phyloP scores from a whole-genome alignment of 1,140 invertebrate species.

The Antheraea pernyi region DNA sequence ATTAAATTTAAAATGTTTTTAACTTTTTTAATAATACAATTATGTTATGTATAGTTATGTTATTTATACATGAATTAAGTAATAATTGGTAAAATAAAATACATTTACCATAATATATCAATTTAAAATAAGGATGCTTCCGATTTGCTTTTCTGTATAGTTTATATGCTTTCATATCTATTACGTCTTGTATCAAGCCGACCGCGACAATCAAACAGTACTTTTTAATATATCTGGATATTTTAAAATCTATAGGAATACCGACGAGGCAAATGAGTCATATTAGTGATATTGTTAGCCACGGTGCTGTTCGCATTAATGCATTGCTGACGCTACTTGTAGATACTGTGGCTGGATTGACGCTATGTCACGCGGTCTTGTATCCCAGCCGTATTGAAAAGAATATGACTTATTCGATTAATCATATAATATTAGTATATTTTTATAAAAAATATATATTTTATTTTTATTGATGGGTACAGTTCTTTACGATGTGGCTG shows the following conservation, averaged over 20 bases:
- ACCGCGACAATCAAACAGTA: background rate
- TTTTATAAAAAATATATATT: no score
- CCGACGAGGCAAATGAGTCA: background rate
- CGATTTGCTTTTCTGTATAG: no score
- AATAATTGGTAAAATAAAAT: background rate
- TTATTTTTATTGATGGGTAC: no score
- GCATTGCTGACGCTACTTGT: background rate
- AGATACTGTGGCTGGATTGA: background rate
- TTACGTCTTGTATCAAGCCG: background rate
- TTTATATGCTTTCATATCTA: background rate
- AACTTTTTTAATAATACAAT: background rate
- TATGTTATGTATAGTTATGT: no score
- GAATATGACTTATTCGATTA: no score
- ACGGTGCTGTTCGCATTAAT: background rate
- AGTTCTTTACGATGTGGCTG: no score
- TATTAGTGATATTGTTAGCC: background rate
- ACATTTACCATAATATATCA: no score
- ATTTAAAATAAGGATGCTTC: no score
- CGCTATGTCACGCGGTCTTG: no score
- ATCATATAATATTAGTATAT: no score
- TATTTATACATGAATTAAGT: background rate
- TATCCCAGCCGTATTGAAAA: no score
- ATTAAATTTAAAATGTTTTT: background rate
- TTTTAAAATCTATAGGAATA: background rate
- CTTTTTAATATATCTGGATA: background rate